Evolutionary conservation across 1,140 invertebrate genomes (phyloP).

Genomic region (Drosophila truncata): DNA sequence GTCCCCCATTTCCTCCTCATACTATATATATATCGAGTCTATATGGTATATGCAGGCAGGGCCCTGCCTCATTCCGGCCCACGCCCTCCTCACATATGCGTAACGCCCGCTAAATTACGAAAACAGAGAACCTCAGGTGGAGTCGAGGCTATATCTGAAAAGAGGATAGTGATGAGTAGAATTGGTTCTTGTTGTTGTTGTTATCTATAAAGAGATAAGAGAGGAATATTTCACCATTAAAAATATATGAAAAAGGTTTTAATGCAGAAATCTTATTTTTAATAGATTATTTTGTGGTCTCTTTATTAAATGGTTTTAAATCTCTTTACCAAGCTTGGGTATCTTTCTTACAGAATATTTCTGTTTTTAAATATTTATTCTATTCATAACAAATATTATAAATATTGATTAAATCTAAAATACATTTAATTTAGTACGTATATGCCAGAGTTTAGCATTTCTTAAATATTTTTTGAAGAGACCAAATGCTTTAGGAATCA

Average conservation of each 20-base stretch:
- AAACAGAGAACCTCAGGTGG: constrained; percentile 25
- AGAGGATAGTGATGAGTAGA: constrained; percentile 17
- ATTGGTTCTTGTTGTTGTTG: background rate
- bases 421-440: too few relatives aligned
- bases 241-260: background rate
- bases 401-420: background rate
- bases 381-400: too few relatives aligned
- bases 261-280: background rate
- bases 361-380: background rate
- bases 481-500: background rate
- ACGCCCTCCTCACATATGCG: constrained; percentile 54
- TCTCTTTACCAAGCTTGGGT: background rate
- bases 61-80: constrained; percentile 12
- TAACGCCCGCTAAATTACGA: constrained; percentile 60
- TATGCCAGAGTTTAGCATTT: background rate
- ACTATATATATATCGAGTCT: background rate
- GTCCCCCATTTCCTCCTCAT: background rate
- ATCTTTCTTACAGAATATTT: background rate
- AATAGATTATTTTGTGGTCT: background rate
- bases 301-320: background rate
- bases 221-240: too few relatives aligned
- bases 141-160: constrained; percentile 20
- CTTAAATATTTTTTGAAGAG: background rate
- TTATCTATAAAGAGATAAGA: background rate
- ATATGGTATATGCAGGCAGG: constrained; percentile 10